A percentile compares a stretch with the other conserved stretches of the same genome.
Conservation (phyloP, 2,797 vertebrate genomes). For the Phylloscopus collybita region DNA sequence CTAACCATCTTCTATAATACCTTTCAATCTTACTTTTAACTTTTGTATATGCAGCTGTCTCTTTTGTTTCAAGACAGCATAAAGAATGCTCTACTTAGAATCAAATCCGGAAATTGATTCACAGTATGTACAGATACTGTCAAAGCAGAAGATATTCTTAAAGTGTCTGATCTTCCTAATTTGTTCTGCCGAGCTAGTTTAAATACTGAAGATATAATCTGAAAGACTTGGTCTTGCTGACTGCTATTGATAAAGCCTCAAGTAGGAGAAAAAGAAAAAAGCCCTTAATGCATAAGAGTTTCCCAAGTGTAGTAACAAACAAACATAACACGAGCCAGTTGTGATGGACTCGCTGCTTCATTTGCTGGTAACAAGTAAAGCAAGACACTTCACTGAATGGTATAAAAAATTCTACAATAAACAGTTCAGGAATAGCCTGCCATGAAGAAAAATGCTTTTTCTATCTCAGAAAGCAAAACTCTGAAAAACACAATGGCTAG, state of each 20-base stretch:
- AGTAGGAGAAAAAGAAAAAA: not conserved
- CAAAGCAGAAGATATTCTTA: constrained; percentile 34
- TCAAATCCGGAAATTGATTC: not conserved
- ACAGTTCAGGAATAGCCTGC: not conserved
- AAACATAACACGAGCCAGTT: not conserved
- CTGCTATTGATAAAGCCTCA: not conserved
- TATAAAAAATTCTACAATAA: not conserved
- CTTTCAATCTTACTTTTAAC: not conserved
- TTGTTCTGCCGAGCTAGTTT: not conserved
- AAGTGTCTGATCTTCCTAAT: constrained; percentile 13
- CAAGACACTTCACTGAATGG: not conserved
- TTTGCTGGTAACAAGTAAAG: not conserved
- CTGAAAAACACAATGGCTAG: not conserved
- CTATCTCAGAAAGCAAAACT: not conserved
- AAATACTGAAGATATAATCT: not conserved
- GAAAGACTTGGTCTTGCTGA: not conserved
- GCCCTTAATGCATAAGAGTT: not conserved
- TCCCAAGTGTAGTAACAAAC: not conserved
- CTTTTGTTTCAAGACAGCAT: not conserved
- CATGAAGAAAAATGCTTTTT: not conserved
- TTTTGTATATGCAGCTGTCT: not conserved
- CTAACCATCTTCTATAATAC: not conserved
- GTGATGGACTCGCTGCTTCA: not conserved
- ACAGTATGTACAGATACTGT: not conserved
- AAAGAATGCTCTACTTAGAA: not conserved